Percentiles rank a stretch among this genome's conserved stretches.
Conservation (phyloP, 2,888 invertebrate species). For the Trichopria drosophilae region DNA sequence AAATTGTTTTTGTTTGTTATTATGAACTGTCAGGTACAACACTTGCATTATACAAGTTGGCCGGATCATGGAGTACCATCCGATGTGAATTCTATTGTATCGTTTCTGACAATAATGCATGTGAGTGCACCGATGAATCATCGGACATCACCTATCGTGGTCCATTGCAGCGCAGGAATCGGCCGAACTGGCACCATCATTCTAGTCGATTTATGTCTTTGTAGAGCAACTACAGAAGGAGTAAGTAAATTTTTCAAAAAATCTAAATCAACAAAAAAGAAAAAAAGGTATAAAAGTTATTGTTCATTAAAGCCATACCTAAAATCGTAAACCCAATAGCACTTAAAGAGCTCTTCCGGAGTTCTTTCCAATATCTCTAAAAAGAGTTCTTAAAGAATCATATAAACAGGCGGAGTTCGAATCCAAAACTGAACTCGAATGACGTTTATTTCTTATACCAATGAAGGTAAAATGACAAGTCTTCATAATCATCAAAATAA, state of each 20-base stretch:
- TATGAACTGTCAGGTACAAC: conserved; percentile 55
- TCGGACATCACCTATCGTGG: conserved; percentile 58
- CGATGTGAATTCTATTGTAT: conserved; percentile 53
- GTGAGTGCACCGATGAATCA: conserved; percentile 43
- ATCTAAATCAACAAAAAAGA: too few species aligned
- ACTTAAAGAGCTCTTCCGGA: too few species aligned
- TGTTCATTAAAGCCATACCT: not conserved
- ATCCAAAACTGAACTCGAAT: too few species aligned
- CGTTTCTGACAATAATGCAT: conserved; percentile 52
- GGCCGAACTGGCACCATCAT: conserved; percentile 67
- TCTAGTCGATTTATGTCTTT: conserved; percentile 63
- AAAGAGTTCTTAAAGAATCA: too few species aligned
- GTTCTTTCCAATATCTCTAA: too few species aligned
- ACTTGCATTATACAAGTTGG: conserved; percentile 62
- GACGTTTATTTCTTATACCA: too few species aligned
- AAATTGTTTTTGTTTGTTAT: not conserved
- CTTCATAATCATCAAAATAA: too few species aligned
- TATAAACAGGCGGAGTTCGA: too few species aligned
- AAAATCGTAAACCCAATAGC: too few species aligned
- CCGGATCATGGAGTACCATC: conserved; percentile 62
- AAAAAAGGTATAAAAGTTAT: not conserved
- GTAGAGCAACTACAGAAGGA: conserved; percentile 58
- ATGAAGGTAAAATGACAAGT: too few species aligned
- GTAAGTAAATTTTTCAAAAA: conserved; percentile 24
- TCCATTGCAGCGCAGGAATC: conserved; percentile 67